Evolutionary conservation across 2,888 invertebrate genomes (phyloP), one percentile per base, ranked within the genome.

Genomic region (Andrena trimmerana): DNA sequence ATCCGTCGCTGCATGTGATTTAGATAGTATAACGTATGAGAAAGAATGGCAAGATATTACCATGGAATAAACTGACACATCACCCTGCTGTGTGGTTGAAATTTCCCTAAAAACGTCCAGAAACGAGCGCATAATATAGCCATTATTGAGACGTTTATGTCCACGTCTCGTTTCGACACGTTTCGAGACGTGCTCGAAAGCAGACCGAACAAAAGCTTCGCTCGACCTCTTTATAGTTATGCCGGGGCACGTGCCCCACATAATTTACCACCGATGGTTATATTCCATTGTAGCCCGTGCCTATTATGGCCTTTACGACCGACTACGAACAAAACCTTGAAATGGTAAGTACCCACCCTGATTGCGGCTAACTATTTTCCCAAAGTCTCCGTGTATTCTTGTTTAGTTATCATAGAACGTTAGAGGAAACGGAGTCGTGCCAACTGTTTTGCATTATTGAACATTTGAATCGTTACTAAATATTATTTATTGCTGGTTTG

Each of bases 181-280:
- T 70, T 71, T 62, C 78, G 60, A 82, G 67, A 69, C 78, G 70
- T 68, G 78, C 70, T 52, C 63, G 74, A 60, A 78, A 78, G 57
- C 81, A 78, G 69, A 65, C 54, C 79, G 87, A 81, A 90, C 90
- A 90, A 89, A 89, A 86, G 87, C 69, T 27, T 69, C 29, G 78
- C 36, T 60, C 86, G 88, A 92, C 92, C 89, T 92, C 90, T 92
- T 90, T 90, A 91, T 91, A 90, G 87, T 90, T 89, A 89, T 88
- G 86, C 75, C 84, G 75, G 78, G 89, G 62, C 93, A 92, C 92
- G 93, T 92, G 92, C 83, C 87, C 84, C 74, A 88, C 90, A 93
- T 93, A 92, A 92, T 92, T 92, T 90, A 90, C 91, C 90, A 87
- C 88, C 90, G 90, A 93, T 92, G 89, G 90, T 90, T 91, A 88